A percentile compares a stretch with the other conserved stretches of the same genome.
These are phyloP conservation scores for Nymphicus hollandicus DNA, from an alignment of 2,113 vertebrate species.

Conservation along the genomic window DNA sequence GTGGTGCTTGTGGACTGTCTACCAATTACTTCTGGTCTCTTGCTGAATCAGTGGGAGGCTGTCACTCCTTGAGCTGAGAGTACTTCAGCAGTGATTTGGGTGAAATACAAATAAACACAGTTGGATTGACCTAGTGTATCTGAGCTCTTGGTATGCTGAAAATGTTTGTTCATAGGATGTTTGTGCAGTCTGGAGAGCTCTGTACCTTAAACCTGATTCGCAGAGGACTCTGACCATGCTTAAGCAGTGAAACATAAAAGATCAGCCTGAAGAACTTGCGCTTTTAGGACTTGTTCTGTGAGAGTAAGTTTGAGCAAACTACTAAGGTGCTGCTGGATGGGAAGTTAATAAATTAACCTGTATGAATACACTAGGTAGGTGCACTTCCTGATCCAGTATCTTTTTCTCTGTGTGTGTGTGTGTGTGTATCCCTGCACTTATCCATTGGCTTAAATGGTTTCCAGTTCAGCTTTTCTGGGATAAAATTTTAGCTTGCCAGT, in stretches of 20 bases:
- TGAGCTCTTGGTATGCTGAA: conserved; percentile 55
- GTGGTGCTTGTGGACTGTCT: conserved; percentile 19
- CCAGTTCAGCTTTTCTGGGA: neutral
- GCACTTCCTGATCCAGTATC: neutral
- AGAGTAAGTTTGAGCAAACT: neutral
- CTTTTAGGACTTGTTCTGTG: neutral
- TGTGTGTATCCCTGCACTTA: neutral
- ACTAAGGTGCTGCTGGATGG: neutral
- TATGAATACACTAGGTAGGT: neutral
- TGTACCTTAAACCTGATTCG: neutral
- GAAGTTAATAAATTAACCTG: neutral
- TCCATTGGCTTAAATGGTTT: neutral
- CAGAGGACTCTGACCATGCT: neutral
- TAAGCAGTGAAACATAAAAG: conserved; percentile 24
- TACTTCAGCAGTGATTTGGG: neutral
- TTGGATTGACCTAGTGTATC: conserved; percentile 13
- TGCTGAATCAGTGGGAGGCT: conserved; percentile 31
- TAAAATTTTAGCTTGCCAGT: neutral
- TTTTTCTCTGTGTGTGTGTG: neutral
- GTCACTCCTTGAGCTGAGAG: neutral
- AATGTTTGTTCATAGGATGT: conserved; percentile 55
- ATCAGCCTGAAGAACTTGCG: neutral
- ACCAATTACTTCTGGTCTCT: conserved; percentile 27
- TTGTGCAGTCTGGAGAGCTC: conserved; percentile 39
- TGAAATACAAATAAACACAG: conserved; percentile 30